These are phyloP conservation scores for Ophonus ardosiacus DNA, from an alignment of 2,888 invertebrate genomes.

Conservation along the genomic window DNA sequence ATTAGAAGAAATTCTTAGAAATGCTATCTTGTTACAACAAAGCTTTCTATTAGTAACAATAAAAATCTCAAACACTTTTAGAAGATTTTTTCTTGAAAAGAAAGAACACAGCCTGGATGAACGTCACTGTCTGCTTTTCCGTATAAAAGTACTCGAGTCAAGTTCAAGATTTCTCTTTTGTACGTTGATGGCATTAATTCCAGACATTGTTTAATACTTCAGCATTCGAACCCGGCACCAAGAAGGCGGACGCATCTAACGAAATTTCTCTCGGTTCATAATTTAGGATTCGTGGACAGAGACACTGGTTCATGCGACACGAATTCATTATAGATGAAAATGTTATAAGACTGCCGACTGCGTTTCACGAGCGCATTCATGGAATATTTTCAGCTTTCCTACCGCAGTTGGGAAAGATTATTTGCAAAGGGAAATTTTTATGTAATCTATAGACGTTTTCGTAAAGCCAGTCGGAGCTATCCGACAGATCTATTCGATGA, in stretches of 20 bases:
- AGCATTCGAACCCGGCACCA: conserved; percentile 38
- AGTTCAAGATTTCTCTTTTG: conserved; percentile 49
- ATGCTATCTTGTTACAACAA: background rate
- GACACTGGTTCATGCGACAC: conserved; percentile 2
- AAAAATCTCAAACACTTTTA: background rate
- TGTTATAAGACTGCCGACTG: background rate
- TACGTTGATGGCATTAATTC: conserved; percentile 26
- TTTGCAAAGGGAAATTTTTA: background rate
- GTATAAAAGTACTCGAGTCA: conserved; percentile 26
- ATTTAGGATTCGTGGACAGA: conserved; percentile 19
- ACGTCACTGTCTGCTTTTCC: conserved; percentile 21
- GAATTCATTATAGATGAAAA: conserved; percentile 23
- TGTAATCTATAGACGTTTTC: too few species aligned
- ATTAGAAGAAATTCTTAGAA: background rate
- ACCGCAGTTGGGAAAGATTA: background rate
- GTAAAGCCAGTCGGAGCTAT: too few species aligned
- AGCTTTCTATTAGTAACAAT: background rate
- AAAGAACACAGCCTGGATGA: background rate
- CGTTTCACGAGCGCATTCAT: background rate
- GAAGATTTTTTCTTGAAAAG: background rate
- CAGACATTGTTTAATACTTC: conserved; percentile 22
- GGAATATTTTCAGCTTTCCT: background rate
- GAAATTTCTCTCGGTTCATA: conserved; percentile 29
- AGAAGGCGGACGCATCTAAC: conserved; percentile 33
- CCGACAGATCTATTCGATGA: too few species aligned